Evolutionary conservation across 1,140 invertebrate species (phyloP).

Genomic region (Notospermus geniculatus): DNA sequence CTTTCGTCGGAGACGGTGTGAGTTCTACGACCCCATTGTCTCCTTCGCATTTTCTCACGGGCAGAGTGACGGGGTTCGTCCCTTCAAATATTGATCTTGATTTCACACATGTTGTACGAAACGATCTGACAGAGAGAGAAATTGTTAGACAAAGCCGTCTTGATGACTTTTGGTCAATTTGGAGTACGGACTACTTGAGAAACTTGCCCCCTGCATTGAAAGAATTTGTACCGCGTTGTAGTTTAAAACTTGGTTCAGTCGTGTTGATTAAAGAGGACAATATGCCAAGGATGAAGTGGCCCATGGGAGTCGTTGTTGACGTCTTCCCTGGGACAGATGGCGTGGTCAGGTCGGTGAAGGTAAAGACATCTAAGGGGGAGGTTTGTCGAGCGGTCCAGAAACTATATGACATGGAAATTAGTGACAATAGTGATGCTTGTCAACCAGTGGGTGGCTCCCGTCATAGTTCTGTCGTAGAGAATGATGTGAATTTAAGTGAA

Average conservation of each 20-base stretch:
- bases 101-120: neutral
- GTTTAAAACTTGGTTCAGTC: neutral
- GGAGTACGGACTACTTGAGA: neutral
- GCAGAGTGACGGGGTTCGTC: neutral
- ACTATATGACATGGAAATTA: slow-evolving; percentile 3
- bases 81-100: neutral
- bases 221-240: too few species aligned
- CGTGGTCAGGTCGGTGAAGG: neutral
- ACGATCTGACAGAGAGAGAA: neutral
- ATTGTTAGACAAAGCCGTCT: neutral
- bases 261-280: slow-evolving; percentile 2
- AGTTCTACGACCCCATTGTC: neutral
- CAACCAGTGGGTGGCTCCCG: too few species aligned
- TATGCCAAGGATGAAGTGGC: slow-evolving; percentile 1
- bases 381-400: neutral
- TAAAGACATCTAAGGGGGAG: neutral
- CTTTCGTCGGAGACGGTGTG: neutral
- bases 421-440: too few species aligned
- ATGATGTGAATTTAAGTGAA: too few species aligned
- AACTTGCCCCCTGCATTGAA: too few species aligned
- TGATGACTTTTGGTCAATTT: neutral
- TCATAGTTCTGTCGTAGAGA: too few species aligned
- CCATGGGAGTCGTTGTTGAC: neutral
- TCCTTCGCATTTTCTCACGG: neutral
- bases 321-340: neutral